Evolutionary conservation across 2,888 invertebrate genomes (phyloP).

Genomic region (Cheilosia grossa): DNA sequence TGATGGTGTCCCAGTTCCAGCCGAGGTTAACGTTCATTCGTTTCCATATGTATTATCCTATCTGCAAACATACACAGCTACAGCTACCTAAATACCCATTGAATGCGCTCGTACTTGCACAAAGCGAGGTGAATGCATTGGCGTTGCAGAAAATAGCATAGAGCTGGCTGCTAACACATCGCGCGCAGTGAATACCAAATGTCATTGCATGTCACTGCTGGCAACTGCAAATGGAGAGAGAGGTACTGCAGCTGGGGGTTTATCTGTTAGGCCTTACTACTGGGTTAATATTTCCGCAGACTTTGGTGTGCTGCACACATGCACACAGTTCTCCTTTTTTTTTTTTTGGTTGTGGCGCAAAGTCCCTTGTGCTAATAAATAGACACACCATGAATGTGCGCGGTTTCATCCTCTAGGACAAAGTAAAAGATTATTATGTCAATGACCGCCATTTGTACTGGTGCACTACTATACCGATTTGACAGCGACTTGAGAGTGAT

Average conservation of each 20-base stretch:
- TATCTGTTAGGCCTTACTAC: conserved; percentile 38
- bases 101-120: background rate
- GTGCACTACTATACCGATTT: conserved; percentile 6
- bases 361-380: conserved; percentile 64
- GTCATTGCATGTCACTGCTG: conserved; percentile 61
- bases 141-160: conserved; percentile 26
- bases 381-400: conserved; percentile 35
- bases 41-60: conserved; percentile 41
- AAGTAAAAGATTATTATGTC: conserved; percentile 67
- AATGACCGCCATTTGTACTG: conserved; percentile 60
- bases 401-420: conserved; percentile 32
- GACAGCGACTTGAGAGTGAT: background rate
- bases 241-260: conserved; percentile 6
- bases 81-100: conserved; percentile 5
- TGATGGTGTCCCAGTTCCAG: conserved; percentile 66
- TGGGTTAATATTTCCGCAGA: conserved; percentile 59
- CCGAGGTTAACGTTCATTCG: conserved; percentile 68
- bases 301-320: conserved; percentile 1
- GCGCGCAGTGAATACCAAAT: conserved; percentile 61
- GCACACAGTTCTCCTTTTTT: conserved; percentile 22
- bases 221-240: conserved; percentile 22
- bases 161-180: conserved; percentile 5
- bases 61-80: conserved; percentile 35
- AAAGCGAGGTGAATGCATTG: conserved; percentile 61
- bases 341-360: conserved; percentile 34